phyloP scores from a whole-genome alignment of 2,113 vertebrate genomes.

The Agelaius tricolor region DNA sequence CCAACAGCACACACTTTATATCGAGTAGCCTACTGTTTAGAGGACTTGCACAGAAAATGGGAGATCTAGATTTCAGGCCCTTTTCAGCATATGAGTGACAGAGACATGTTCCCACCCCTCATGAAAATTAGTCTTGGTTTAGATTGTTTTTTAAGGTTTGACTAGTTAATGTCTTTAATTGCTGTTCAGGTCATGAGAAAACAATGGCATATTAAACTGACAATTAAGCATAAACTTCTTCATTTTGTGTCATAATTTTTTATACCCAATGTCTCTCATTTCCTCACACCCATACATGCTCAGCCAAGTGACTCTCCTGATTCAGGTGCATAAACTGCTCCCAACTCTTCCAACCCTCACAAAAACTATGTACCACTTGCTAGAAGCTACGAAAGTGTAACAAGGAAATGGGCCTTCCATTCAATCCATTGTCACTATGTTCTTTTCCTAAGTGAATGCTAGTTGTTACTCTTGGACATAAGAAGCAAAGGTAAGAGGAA shows the following conservation, averaged over 20 bases:
- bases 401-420: background rate
- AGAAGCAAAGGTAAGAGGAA: background rate
- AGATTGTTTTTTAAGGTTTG: background rate
- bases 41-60: background rate
- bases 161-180: background rate
- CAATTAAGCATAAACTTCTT: background rate
- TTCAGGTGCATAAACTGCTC: background rate
- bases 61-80: background rate
- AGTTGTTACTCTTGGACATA: background rate
- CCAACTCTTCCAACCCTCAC: background rate
- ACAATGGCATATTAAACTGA: background rate
- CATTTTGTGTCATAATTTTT: background rate
- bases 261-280: background rate
- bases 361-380: background rate
- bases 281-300: background rate
- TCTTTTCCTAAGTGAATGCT: background rate
- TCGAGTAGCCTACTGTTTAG: rapidly evolving
- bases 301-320: background rate
- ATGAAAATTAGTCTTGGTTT: background rate
- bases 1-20: background rate
- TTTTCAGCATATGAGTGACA: background rate
- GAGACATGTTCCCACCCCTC: rapidly evolving
- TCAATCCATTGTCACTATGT: background rate
- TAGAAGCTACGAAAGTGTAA: background rate
- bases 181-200: background rate